Evolutionary conservation across 2,888 invertebrate species (phyloP).

Genomic region (Hetaerina titia): DNA sequence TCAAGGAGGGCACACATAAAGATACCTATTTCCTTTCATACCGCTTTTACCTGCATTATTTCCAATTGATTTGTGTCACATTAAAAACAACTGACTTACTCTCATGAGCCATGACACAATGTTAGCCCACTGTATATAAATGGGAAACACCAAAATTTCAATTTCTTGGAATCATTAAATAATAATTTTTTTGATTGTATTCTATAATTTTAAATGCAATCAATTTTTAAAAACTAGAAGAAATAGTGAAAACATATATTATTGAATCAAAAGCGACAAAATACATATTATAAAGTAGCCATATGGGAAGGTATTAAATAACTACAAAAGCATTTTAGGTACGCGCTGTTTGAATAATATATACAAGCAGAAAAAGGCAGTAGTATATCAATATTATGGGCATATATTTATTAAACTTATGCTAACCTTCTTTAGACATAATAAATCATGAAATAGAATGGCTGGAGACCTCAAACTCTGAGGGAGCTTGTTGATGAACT

Average conservation of each 20-base stretch:
- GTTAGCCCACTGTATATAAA: background rate
- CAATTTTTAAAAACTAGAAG: background rate
- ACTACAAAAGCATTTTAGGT: background rate
- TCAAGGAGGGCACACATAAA: too few relatives aligned
- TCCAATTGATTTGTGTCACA: background rate
- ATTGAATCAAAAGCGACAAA: background rate
- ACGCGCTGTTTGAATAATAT: background rate
- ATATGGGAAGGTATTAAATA: background rate
- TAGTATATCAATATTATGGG: background rate
- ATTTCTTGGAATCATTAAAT: background rate
- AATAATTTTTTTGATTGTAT: background rate
- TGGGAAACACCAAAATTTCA: constrained; percentile 19
- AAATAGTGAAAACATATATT: background rate
- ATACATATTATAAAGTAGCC: background rate
- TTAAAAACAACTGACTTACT: background rate
- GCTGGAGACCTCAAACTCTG: background rate
- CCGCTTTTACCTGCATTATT: too few relatives aligned
- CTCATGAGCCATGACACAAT: background rate
- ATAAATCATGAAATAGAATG: background rate
- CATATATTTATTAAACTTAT: background rate
- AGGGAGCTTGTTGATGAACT: background rate
- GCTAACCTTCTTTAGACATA: background rate
- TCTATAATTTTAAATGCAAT: background rate
- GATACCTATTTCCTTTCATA: too few relatives aligned
- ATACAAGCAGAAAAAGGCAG: constrained; percentile 16